phyloP scores from a whole-genome alignment of 1,140 invertebrate species.

The Polypedilum pembai region DNA sequence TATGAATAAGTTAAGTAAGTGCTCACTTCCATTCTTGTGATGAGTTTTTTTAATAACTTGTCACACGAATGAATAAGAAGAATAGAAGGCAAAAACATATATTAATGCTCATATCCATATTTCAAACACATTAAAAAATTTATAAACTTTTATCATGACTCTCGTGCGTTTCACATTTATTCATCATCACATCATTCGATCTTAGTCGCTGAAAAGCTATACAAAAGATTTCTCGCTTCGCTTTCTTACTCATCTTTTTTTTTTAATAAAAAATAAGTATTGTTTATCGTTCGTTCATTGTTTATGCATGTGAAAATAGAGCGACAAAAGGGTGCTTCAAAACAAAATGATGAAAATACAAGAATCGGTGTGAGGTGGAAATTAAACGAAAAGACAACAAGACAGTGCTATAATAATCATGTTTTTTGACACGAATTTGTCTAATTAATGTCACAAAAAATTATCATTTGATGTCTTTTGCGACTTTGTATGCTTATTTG shows the following conservation, averaged over 20 bases:
- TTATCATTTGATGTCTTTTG: not conserved
- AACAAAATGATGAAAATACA: no score
- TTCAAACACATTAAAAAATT: not conserved
- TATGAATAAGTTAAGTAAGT: not conserved
- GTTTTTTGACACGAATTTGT: constrained; percentile 27
- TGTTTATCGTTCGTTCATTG: no score
- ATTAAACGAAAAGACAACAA: not conserved
- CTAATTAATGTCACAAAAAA: constrained; percentile 25
- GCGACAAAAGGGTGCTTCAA: no score
- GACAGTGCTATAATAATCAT: constrained; percentile 10
- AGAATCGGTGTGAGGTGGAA: not conserved
- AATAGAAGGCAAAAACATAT: not conserved
- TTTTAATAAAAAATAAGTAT: no score
- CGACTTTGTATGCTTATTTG: not conserved
- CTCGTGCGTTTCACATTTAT: not conserved
- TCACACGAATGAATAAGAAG: not conserved
- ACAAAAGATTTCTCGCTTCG: no score
- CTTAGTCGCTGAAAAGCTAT: no score
- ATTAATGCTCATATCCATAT: constrained; percentile 4
- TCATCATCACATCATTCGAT: not conserved
- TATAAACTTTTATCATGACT: not conserved
- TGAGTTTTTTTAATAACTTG: constrained; percentile 28
- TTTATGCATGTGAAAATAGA: no score
- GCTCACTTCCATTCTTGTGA: not conserved
- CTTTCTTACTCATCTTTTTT: no score